Evolutionary conservation across 2,888 invertebrate genomes (phyloP).

Genomic region (Autographa gamma): DNA sequence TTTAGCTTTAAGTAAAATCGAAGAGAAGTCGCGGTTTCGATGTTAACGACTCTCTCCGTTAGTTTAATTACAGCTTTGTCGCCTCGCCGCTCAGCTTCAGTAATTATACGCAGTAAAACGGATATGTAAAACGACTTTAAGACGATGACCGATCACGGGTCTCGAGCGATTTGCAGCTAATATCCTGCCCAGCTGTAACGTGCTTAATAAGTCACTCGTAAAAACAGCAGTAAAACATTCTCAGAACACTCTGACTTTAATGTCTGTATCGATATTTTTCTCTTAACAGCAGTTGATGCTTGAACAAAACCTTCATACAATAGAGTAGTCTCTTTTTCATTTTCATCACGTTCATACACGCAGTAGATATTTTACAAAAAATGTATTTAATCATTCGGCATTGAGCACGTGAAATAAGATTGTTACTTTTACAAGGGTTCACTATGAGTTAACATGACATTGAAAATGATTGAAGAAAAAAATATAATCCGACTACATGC

Average conservation of each 20-base stretch:
- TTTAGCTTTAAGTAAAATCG: constrained; percentile 71
- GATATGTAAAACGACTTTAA: constrained; percentile 82
- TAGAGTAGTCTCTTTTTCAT: constrained; percentile 18
- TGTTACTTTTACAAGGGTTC: constrained; percentile 32
- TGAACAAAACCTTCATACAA: constrained; percentile 28
- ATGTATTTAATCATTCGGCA: constrained; percentile 18
- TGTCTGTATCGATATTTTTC: constrained; percentile 62
- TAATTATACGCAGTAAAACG: constrained; percentile 84
- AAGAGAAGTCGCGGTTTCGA: constrained; percentile 70
- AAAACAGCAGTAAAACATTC: constrained; percentile 76
- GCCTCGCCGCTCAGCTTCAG: constrained; percentile 75
- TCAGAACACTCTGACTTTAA: constrained; percentile 63
- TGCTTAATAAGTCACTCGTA: constrained; percentile 75
- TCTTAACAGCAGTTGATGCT: constrained; percentile 43
- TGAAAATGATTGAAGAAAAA: constrained; percentile 58
- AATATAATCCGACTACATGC: constrained; percentile 56
- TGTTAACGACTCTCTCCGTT: constrained; percentile 83
- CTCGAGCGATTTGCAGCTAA: constrained; percentile 79
- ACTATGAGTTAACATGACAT: constrained; percentile 49
- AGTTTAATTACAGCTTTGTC: constrained; percentile 85
- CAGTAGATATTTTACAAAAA: constrained; percentile 6
- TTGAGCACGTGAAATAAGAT: constrained; percentile 36
- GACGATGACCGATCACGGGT: constrained; percentile 77
- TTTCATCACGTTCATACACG: not conserved
- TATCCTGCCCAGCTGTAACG: constrained; percentile 79